Base-by-base conservation (phyloP, 1,140 invertebrate genomes). In the Panagrolaimus sp. region DNA sequence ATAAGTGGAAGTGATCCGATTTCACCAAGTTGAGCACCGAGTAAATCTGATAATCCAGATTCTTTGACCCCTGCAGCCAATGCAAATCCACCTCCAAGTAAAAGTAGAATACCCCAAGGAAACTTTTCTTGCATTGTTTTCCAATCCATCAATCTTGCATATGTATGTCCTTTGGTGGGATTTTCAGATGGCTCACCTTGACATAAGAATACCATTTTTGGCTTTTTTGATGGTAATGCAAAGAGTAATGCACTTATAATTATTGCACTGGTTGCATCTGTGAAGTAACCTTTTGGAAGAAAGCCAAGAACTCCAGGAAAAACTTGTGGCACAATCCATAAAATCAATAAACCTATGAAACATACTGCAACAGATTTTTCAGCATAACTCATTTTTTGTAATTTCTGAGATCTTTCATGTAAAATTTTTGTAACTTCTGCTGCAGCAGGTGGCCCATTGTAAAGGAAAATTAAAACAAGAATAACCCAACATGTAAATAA, bases 261-360 rank as follows among this genome's bases (percentile, higher is more conserved):
- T 13, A 86, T 84, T 8, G 84, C 85, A 14, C 83, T 77, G 2
- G 83, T 82, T 1, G 84, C 76, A 73, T 86, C 85, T 11, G 84
- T 84, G 0, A 86, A 82, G 45, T 77, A 79, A 14, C 85, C 73
- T 27, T 66, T 63, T 43, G 63, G 44, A 45, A 87, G 84, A 20
- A 84, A 70, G 20, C 66, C 72, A 1, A 76, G 81, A 86, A 91
- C 92, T 13, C 91, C 91, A 0, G 84, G 83, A 72, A 91, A 88
- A 79, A 92, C 91, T 68, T 90, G 89, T 0, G 92, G 92, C 64
- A 89, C 88, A 82, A 95, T 90, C 90, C 92, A 96, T 66, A 95
- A 85, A 61, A 90, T 72, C 0, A 94, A 88, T 4, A 92, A 88
- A 14, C 89, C 72, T 8, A 91, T 79, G 78, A 96, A 95, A 23